Percentiles rank a stretch among this genome's conserved stretches.
Conservation (phyloP, 2,113 vertebrate species). For the Corydoras sp. region DNA sequence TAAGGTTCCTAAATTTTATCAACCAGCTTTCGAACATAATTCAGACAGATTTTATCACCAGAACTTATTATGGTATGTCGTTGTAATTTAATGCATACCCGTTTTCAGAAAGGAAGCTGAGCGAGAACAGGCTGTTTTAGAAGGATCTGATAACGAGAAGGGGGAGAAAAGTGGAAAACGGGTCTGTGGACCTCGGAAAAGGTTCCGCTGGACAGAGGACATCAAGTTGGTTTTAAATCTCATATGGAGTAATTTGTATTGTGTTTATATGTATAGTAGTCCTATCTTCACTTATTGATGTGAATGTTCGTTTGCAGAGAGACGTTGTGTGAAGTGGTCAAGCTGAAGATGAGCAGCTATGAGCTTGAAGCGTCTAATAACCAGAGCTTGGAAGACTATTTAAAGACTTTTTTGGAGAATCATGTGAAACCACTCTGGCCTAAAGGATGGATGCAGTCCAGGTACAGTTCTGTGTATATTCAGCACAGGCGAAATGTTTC, state of each 20-base stretch:
- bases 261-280: background rate
- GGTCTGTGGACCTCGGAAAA: constrained; percentile 75
- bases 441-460: constrained; percentile 95
- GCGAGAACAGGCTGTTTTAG: constrained; percentile 67
- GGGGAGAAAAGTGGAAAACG: constrained; percentile 79
- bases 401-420: constrained; percentile 81
- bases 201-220: constrained; percentile 90
- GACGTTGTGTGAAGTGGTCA: constrained; percentile 76
- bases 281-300: too few relatives aligned
- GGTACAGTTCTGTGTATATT: constrained; percentile 56
- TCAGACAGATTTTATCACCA: background rate
- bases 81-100: background rate
- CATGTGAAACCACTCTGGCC: constrained; percentile 92
- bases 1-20: constrained; percentile 67
- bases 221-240: constrained; percentile 67
- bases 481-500: background rate
- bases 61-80: background rate
- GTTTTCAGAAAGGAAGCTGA: constrained; percentile 75
- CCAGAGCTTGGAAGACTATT: constrained; percentile 77
- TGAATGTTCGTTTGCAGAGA: constrained; percentile 62
- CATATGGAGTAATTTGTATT: too few relatives aligned
- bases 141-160: constrained; percentile 69
- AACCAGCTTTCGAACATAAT: background rate
- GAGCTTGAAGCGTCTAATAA: constrained; percentile 67
- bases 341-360: constrained; percentile 72